Evolutionary conservation across 2,797 vertebrate genomes (phyloP).

Genomic region (Pithecia hirsuta): DNA sequence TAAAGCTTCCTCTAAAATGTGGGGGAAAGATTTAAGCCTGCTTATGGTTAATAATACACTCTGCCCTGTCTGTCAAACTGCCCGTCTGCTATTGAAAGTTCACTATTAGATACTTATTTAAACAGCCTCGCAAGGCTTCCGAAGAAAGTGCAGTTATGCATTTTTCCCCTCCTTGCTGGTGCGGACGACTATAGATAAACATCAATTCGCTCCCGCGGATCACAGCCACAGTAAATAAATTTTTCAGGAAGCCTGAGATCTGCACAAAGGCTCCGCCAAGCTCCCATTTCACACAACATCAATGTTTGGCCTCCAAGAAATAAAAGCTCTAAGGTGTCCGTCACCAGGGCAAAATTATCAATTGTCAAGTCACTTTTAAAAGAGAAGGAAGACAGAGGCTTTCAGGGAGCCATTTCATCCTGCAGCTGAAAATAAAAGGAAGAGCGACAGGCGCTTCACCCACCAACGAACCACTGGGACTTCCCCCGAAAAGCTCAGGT

Average conservation of each 20-base stretch:
- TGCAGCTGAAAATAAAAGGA: neutral
- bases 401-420: conserved; percentile 18
- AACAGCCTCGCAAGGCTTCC: conserved; percentile 81
- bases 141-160: conserved; percentile 81
- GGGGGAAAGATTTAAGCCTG: conserved; percentile 83
- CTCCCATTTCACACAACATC: conserved; percentile 85
- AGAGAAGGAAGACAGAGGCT: neutral
- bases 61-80: conserved; percentile 79
- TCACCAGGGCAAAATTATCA: conserved; percentile 82
- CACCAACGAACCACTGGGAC: neutral
- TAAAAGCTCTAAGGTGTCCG: conserved; percentile 81
- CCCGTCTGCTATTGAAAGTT: conserved; percentile 78
- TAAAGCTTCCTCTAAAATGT: conserved; percentile 82
- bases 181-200: conserved; percentile 83
- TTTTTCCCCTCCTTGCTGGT: conserved; percentile 73
- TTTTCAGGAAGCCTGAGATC: conserved; percentile 85
- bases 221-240: conserved; percentile 86
- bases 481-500: neutral
- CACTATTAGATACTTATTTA: conserved; percentile 85
- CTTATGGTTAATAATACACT: conserved; percentile 81
- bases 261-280: conserved; percentile 83
- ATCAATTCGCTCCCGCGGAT: conserved; percentile 84
- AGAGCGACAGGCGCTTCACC: neutral
- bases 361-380: conserved; percentile 70
- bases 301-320: conserved; percentile 83